phyloP scores from a whole-genome alignment of 2,888 invertebrate species.

The Helleia helle region DNA sequence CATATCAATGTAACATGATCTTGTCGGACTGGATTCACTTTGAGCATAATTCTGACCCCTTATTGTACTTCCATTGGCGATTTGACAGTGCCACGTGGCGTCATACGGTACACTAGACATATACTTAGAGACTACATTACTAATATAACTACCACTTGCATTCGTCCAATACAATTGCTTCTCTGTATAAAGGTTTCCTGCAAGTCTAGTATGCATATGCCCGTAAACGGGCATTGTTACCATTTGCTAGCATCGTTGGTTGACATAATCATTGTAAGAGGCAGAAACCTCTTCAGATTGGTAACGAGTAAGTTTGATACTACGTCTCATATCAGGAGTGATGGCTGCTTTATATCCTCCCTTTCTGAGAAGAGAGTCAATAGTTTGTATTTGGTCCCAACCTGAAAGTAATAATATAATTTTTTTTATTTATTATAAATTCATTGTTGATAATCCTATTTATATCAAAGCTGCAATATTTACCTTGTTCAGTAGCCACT shows the following conservation, averaged over 20 bases:
- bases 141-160: constrained; percentile 34
- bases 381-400: constrained; percentile 99
- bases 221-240: constrained; percentile 32
- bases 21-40: constrained; percentile 36
- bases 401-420: constrained; percentile 72
- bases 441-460: no score
- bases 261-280: constrained; percentile 88
- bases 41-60: constrained; percentile 47
- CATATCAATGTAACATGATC: constrained; percentile 30
- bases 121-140: constrained; percentile 54
- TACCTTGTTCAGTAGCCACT: constrained; percentile 98
- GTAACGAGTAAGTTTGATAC: constrained; percentile 95
- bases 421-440: no score
- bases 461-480: no score
- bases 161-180: constrained; percentile 24
- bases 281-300: constrained; percentile 96
- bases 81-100: constrained; percentile 22
- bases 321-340: constrained; percentile 89
- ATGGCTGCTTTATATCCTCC: constrained; percentile 96
- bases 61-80: constrained; percentile 26
- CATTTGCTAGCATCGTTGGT: constrained; percentile 83
- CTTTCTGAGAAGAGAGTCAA: constrained; percentile 97
- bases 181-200: constrained; percentile 17
- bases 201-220: constrained; percentile 12
- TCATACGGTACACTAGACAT: constrained; percentile 37